Base-by-base conservation (phyloP, 2,888 invertebrate species). In the Mylabris sibirica region DNA sequence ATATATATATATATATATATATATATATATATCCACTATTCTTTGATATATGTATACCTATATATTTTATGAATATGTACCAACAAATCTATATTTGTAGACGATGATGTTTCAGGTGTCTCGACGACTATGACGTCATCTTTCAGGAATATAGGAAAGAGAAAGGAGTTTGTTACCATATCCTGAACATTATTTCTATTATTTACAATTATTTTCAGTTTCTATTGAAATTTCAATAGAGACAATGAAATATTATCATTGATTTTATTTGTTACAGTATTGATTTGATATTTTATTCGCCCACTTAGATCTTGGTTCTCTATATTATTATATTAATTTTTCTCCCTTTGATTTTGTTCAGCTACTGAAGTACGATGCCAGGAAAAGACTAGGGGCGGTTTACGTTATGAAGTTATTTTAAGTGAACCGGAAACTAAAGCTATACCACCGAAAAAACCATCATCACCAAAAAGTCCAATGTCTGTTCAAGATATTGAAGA, bases 291-390 rank as follows among this genome's bases (percentile, higher is more conserved):
- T 30, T 30, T 30, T 30, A 30, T 4, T 3, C 30, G 5, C 30
- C 8, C 30, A 6, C 30, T 30, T 30, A 30, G 8, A 30, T 30
- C 30, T 30, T 8, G 5, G 8, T 30, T 30, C 30, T 4, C 30
- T 30, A 30, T 30, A 30, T 30, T 30, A 30, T 6, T 30, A 30
- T 30, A n/a, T 30, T 35, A 35, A 35, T 35, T 35, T 35, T 9
- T 38, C 12, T 14, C 1, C 12, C 38, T 38, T 11, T 38, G 38
- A 14, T 22, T 53, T 53, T 53, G 22, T 53, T 30, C 86, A 95
- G 95, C 95, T 75, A 95, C 95, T 82, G 95, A 96, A 86, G 95
- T 96, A 81, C 91, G 95, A 84, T 95, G 95, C 88, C 94, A 95
- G 87, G 96, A 96, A 88, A 94, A 95, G 87, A 93, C 95, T 64